These are phyloP conservation scores for Synanthedon myopaeformis DNA, from an alignment of 2,888 invertebrate genomes.

Conservation along the genomic window DNA sequence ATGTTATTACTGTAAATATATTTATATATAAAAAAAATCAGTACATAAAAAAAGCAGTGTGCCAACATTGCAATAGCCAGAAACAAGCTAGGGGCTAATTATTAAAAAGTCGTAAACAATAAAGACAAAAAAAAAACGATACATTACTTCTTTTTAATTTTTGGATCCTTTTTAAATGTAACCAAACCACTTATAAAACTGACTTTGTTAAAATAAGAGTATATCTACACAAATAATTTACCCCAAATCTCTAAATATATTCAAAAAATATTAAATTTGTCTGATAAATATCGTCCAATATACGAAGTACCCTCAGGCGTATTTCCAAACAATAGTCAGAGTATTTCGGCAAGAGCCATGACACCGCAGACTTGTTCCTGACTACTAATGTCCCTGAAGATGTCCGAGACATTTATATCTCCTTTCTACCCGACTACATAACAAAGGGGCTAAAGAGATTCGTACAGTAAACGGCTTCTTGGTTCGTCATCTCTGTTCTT, in stretches of 20 bases:
- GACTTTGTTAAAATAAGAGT: too few species aligned
- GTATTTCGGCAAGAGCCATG: constrained; percentile 19
- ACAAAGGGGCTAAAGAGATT: constrained; percentile 21
- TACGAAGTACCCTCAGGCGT: constrained; percentile 17
- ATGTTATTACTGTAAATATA: too few species aligned
- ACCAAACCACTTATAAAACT: too few species aligned
- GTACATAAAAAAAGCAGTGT: too few species aligned
- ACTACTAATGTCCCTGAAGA: constrained; percentile 38
- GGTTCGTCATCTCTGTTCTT: not conserved
- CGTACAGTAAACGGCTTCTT: constrained; percentile 9
- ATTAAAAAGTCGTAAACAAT: too few species aligned
- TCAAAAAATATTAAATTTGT: not conserved
- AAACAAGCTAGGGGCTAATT: too few species aligned
- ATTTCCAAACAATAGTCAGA: constrained; percentile 22
- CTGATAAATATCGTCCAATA: constrained; percentile 11
- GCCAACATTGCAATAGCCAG: too few species aligned
- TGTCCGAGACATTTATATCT: constrained; percentile 40
- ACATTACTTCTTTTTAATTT: too few species aligned
- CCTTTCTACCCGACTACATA: constrained; percentile 25
- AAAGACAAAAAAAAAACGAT: too few species aligned
- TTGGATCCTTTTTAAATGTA: too few species aligned
- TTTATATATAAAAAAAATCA: too few species aligned
- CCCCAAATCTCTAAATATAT: not conserved
- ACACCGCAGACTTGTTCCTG: constrained; percentile 23
- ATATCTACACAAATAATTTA: too few species aligned